Evolutionary conservation across 2,888 invertebrate species (phyloP).

Genomic region (Drosophila mimica): DNA sequence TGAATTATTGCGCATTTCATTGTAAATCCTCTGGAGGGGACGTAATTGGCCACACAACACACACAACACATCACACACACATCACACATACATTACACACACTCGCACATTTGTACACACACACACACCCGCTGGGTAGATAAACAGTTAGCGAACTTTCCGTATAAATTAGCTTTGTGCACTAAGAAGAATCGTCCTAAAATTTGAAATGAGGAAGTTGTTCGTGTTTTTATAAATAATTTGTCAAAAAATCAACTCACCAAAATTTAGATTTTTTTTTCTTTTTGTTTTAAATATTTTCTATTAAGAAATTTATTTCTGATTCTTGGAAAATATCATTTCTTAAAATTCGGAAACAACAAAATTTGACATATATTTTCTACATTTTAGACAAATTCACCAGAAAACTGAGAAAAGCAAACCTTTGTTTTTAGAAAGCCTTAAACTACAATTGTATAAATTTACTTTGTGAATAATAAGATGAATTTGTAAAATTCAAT

Average conservation of each 20-base stretch:
- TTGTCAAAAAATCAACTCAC: no score
- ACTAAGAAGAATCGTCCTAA: background rate
- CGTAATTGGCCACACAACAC: constrained; percentile 14
- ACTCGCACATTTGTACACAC: constrained; percentile 3
- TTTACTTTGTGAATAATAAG: background rate
- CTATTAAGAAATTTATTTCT: no score
- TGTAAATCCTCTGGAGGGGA: constrained; percentile 60
- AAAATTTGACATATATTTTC: background rate
- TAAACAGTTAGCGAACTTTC: constrained; percentile 51
- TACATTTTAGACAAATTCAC: no score
- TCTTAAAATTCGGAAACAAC: background rate
- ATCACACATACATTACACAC: constrained; percentile 3
- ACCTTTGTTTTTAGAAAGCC: background rate
- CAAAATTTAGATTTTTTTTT: no score
- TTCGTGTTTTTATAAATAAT: no score
- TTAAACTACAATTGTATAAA: background rate
- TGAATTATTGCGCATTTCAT: constrained; percentile 76
- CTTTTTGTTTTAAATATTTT: no score
- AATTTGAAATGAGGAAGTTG: no score
- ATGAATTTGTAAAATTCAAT: background rate
- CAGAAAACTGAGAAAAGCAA: no score
- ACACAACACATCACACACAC: constrained; percentile 5
- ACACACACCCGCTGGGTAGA: constrained; percentile 17
- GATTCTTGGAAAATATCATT: no score
- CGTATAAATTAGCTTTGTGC: constrained; percentile 72